Conservation (phyloP, 2,113 vertebrate species). For the Poeciliopsis prolifica region DNA sequence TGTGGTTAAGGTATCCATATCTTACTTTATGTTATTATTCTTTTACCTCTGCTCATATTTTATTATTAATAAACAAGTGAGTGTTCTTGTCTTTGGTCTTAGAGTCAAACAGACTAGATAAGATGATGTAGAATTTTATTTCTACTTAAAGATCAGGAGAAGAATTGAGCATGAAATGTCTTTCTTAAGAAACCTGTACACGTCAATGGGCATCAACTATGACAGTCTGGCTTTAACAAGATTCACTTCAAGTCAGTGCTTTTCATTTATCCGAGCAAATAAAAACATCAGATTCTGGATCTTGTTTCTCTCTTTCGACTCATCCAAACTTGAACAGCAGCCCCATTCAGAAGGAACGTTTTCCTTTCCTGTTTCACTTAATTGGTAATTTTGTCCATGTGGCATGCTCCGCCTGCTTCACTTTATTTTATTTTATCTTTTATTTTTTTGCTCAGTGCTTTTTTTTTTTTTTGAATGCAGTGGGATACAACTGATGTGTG, state of each 20-base stretch:
- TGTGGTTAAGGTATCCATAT: neutral
- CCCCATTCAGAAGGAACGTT: slow-evolving; percentile 30
- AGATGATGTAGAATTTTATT: neutral
- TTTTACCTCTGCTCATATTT: neutral
- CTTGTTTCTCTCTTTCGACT: slow-evolving; percentile 49
- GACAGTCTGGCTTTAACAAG: neutral
- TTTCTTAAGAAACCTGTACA: neutral
- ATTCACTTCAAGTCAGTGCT: slow-evolving; percentile 6
- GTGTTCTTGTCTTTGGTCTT: neutral
- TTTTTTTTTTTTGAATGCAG: neutral
- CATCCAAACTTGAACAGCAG: slow-evolving; percentile 28
- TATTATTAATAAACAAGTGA: neutral
- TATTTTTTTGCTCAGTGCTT: neutral
- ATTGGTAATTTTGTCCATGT: slow-evolving; percentile 15
- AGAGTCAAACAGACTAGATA: neutral
- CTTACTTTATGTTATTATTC: neutral
- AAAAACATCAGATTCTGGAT: slow-evolving; percentile 51
- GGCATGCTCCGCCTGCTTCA: neutral
- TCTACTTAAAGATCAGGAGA: neutral
- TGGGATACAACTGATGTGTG: neutral
- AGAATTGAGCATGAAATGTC: neutral
- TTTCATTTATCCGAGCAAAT: slow-evolving; percentile 51
- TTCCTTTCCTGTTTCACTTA: slow-evolving; percentile 13
- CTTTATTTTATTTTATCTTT: neutral
- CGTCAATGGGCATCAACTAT: neutral